Evolutionary conservation across 2,888 invertebrate genomes (phyloP).

Genomic region (Dilophus febrilis): DNA sequence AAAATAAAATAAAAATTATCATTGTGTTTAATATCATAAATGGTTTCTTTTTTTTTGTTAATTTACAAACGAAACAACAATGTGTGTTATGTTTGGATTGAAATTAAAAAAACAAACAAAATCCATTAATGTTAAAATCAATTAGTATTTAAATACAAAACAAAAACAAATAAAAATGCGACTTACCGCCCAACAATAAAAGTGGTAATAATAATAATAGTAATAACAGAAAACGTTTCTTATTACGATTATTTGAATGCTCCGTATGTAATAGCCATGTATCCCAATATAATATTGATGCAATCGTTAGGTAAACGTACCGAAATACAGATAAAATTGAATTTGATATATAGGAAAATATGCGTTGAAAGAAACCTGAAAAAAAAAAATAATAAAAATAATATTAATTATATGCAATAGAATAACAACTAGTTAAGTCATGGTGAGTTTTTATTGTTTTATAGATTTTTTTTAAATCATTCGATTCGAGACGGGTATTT

Average conservation of each 20-base stretch:
- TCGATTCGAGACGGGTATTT: too few relatives aligned
- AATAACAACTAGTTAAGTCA: too few relatives aligned
- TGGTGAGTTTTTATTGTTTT: too few relatives aligned
- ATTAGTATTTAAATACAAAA: background rate
- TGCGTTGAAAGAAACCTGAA: conserved; percentile 17
- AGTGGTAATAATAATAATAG: conserved; percentile 35
- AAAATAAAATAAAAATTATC: conserved; percentile 1
- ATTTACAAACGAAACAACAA: too few relatives aligned
- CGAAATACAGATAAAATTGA: conserved; percentile 17
- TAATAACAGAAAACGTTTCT: conserved; percentile 23
- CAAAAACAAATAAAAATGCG: background rate
- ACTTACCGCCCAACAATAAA: conserved; percentile 40
- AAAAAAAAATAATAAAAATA: conserved; percentile 1
- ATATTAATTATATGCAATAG: background rate
- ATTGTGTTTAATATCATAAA: too few relatives aligned
- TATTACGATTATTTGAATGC: conserved; percentile 17
- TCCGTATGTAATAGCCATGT: conserved; percentile 16
- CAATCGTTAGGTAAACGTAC: conserved; percentile 21
- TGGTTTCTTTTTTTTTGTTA: too few relatives aligned
- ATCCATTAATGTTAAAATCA: background rate
- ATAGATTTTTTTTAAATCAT: too few relatives aligned
- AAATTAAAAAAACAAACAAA: background rate
- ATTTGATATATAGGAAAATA: conserved; percentile 14
- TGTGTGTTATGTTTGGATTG: too few relatives aligned
- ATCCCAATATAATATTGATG: conserved; percentile 24